These are phyloP conservation scores for Mionectes olivaceus DNA, from an alignment of 2,797 vertebrate species.

Conservation along the genomic window DNA sequence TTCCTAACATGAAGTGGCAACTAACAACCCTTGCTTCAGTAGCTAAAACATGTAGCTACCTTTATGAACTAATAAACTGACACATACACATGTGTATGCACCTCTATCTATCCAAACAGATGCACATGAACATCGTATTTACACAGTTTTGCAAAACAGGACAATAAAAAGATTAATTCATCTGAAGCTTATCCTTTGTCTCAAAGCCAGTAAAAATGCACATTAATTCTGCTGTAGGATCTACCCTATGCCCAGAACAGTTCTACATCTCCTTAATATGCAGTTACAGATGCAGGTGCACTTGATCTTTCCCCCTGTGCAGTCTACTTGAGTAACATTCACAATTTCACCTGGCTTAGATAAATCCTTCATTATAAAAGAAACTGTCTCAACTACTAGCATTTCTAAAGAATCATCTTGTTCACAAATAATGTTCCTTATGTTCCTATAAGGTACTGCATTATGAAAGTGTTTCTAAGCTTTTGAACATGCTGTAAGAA, in stretches of 20 bases:
- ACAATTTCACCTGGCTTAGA: neutral
- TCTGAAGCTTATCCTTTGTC: neutral
- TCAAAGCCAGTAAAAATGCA: neutral
- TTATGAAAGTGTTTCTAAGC: conserved; percentile 5
- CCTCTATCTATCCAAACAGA: neutral
- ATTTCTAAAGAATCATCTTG: neutral
- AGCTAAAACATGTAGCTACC: neutral
- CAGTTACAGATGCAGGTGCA: neutral
- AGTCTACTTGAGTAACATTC: neutral
- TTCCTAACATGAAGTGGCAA: neutral
- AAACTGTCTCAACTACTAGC: neutral
- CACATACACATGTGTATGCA: accelerated
- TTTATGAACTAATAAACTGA: neutral
- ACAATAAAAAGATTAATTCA: neutral
- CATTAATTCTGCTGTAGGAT: neutral
- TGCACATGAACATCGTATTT: neutral
- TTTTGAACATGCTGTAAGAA: neutral
- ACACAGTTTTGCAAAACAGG: neutral
- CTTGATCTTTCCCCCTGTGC: neutral
- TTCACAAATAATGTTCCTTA: conserved; percentile 32
- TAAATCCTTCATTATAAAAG: neutral
- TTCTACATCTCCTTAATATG: neutral
- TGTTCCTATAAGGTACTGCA: conserved; percentile 1
- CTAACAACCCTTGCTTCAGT: neutral
- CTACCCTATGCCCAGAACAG: neutral